These are phyloP conservation scores for Pediacus dermestoides DNA, from an alignment of 2,888 invertebrate species.

Conservation along the genomic window DNA sequence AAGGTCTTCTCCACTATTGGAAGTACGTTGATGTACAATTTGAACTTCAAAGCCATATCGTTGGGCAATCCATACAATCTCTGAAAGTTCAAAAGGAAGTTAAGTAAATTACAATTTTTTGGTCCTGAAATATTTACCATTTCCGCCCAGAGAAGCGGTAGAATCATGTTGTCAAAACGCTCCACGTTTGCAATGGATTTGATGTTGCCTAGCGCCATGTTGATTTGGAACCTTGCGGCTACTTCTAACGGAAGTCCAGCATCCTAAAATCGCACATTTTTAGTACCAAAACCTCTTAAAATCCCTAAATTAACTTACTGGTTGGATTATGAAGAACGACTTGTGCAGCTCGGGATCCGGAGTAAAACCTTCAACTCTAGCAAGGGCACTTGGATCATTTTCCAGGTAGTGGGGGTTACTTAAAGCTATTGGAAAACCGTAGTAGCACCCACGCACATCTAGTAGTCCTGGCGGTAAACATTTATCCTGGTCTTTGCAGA, in stretches of 20 bases:
- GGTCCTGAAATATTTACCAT: slow-evolving; percentile 65
- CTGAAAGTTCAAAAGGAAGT: slow-evolving; percentile 52
- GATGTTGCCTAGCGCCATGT: slow-evolving; percentile 75
- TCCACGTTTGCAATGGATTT: slow-evolving; percentile 62
- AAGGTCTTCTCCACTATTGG: slow-evolving; percentile 59
- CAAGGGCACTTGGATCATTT: slow-evolving; percentile 61
- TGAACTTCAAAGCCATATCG: slow-evolving; percentile 61
- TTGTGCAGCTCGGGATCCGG: slow-evolving; percentile 65
- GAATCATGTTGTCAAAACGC: slow-evolving; percentile 65
- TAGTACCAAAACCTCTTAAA: slow-evolving; percentile 15
- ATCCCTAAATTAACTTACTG: slow-evolving; percentile 54
- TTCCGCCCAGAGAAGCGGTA: slow-evolving; percentile 87
- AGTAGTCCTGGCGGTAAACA: slow-evolving; percentile 74
- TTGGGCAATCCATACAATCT: slow-evolving; percentile 67
- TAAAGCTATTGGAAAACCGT: slow-evolving; percentile 84
- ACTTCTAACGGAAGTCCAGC: slow-evolving; percentile 77
- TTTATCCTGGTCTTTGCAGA: slow-evolving; percentile 60
- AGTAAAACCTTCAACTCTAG: slow-evolving; percentile 63
- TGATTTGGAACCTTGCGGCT: slow-evolving; percentile 81
- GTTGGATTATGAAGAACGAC: slow-evolving; percentile 74
- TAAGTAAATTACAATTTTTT: slow-evolving; percentile 5
- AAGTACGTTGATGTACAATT: slow-evolving; percentile 68
- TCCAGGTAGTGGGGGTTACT: slow-evolving; percentile 86
- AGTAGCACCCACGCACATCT: slow-evolving; percentile 84
- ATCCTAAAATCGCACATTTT: slow-evolving; percentile 47